Conservation (phyloP, 2,797 vertebrate species). For the Echiichthys vipera region DNA sequence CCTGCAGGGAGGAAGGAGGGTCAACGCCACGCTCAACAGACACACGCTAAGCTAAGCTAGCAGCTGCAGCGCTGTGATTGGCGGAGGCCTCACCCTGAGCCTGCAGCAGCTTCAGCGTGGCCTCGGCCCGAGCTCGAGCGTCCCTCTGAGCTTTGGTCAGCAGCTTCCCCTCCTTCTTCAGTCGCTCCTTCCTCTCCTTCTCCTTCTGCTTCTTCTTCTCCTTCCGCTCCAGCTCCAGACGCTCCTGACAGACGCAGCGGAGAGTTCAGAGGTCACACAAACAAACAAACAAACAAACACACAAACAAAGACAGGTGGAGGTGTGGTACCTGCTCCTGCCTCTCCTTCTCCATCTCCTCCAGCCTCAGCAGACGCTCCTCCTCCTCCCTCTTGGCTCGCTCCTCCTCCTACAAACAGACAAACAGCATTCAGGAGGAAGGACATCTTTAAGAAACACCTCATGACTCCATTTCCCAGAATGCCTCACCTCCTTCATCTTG, state of each 20-base stretch:
- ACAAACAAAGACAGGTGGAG: too few relatives aligned
- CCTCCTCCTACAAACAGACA: constrained; percentile 78
- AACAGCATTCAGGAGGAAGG: too few relatives aligned
- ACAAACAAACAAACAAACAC: too few relatives aligned
- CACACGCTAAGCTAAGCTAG: not conserved
- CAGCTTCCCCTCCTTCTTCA: constrained; percentile 97
- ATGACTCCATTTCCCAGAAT: constrained; percentile 35
- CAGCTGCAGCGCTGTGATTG: too few relatives aligned
- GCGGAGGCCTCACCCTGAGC: constrained; percentile 95
- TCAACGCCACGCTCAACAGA: too few relatives aligned
- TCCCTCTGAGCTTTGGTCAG: constrained; percentile 94
- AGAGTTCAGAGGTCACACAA: not conserved
- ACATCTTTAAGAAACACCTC: too few relatives aligned
- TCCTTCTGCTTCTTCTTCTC: constrained; percentile 98
- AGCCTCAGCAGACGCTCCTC: constrained; percentile 88
- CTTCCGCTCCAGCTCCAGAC: constrained; percentile 93
- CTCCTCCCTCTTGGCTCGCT: constrained; percentile 87
- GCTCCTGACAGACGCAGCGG: constrained; percentile 82
- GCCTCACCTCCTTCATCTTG: constrained; percentile 90
- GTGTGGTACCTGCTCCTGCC: constrained; percentile 90
- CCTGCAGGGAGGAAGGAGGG: constrained; percentile 86
- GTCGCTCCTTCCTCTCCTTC: constrained; percentile 96
- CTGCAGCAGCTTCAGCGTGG: constrained; percentile 92
- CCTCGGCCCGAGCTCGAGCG: constrained; percentile 91
- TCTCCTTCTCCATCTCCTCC: constrained; percentile 92